Conservation (phyloP, 2,797 vertebrate genomes). For the Parotocinclus haroldoi region DNA sequence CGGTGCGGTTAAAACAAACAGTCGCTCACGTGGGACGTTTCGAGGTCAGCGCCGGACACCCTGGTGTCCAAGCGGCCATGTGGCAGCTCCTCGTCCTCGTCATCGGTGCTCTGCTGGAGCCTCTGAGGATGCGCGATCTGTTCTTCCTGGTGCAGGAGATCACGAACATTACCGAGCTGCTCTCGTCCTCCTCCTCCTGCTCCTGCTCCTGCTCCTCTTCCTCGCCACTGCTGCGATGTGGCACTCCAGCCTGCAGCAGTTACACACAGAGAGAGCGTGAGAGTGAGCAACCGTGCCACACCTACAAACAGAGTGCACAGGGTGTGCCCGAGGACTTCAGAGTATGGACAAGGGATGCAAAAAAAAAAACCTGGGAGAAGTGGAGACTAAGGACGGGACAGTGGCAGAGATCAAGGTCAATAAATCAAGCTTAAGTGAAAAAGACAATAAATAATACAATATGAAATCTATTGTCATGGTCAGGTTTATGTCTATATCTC, state of each 20-base stretch:
- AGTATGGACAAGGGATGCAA: background rate
- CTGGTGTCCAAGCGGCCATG: conserved; percentile 83
- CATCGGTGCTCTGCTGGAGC: conserved; percentile 77
- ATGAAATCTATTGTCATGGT: too few species aligned
- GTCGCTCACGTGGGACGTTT: conserved; percentile 68
- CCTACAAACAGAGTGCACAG: too few species aligned
- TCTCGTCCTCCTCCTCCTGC: too few species aligned
- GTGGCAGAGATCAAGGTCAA: too few species aligned
- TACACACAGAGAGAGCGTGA: background rate
- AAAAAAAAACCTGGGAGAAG: background rate
- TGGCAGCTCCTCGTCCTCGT: conserved; percentile 81
- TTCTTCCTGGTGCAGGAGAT: conserved; percentile 57
- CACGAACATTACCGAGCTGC: background rate
- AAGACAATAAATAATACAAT: too few species aligned
- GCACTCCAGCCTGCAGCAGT: conserved; percentile 60
- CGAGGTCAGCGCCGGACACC: conserved; percentile 66
- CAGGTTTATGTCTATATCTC: too few species aligned
- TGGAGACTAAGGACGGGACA: too few species aligned
- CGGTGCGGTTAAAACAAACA: too few species aligned
- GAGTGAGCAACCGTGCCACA: too few species aligned
- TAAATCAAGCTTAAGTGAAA: too few species aligned
- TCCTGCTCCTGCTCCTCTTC: background rate
- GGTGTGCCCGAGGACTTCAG: too few species aligned
- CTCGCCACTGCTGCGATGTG: conserved; percentile 41
- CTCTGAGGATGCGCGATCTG: conserved; percentile 78